Evolutionary conservation across 1,140 invertebrate species (phyloP).

Genomic region (Bombus waltoni): DNA sequence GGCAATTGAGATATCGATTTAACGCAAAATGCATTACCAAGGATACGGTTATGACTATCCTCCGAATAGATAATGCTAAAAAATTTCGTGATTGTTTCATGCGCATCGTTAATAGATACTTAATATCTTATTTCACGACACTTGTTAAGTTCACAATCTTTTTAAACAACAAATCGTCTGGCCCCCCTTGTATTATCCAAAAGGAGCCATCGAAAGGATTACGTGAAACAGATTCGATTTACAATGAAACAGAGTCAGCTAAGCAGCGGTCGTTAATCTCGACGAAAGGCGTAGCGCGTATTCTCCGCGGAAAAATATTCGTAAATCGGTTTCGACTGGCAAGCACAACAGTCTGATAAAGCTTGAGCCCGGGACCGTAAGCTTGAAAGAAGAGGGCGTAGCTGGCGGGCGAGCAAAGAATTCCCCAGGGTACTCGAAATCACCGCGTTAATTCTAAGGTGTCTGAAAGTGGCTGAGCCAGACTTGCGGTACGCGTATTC

Average conservation of each 20-base stretch:
- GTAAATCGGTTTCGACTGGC: slow-evolving; percentile 39
- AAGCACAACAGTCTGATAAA: slow-evolving; percentile 55
- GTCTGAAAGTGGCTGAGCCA: slow-evolving; percentile 65
- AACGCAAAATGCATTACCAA: no score
- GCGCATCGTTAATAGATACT: no score
- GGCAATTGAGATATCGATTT: no score
- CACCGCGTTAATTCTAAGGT: slow-evolving; percentile 66
- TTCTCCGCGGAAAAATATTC: slow-evolving; percentile 16
- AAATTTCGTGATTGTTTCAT: no score
- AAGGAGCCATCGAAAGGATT: background rate
- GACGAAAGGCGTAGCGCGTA: no score
- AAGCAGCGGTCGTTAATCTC: background rate
- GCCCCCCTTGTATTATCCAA: no score
- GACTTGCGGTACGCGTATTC: slow-evolving; percentile 34
- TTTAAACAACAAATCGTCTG: no score
- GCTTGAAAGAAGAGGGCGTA: slow-evolving; percentile 6
- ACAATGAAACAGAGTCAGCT: background rate
- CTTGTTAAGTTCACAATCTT: no score
- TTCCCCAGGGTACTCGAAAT: slow-evolving; percentile 59
- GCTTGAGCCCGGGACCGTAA: slow-evolving; percentile 31
- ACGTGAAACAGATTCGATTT: no score
- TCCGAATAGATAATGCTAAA: no score
- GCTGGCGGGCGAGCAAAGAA: slow-evolving; percentile 34
- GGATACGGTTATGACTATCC: no score
- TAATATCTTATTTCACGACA: no score